A percentile compares a stretch with the other conserved stretches of the same genome.
These are phyloP conservation scores for Heliconius hortense DNA, from an alignment of 2,888 invertebrate genomes.

Conservation along the genomic window DNA sequence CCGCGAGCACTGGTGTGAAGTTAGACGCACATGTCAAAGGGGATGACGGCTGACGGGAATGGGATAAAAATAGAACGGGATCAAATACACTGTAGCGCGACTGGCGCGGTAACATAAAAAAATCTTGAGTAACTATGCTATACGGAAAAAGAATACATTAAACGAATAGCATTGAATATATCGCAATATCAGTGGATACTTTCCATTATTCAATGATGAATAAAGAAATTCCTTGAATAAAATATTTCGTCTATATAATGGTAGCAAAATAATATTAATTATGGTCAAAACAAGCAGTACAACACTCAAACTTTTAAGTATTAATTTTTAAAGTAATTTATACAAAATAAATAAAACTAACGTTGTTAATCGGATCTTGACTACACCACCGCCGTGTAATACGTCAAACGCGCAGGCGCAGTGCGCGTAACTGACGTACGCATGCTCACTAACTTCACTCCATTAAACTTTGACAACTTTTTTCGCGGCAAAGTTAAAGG, in stretches of 20 bases:
- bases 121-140: slow-evolving; percentile 7
- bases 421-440: slow-evolving; percentile 78
- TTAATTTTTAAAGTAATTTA: slow-evolving; percentile 44
- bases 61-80: slow-evolving; percentile 72
- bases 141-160: slow-evolving; percentile 17
- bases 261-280: slow-evolving; percentile 43
- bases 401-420: slow-evolving; percentile 81
- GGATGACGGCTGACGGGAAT: slow-evolving; percentile 66
- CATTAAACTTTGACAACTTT: slow-evolving; percentile 48
- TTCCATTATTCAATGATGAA: slow-evolving; percentile 48
- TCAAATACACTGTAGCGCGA: slow-evolving; percentile 70
- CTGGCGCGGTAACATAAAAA: slow-evolving; percentile 45
- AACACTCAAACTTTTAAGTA: slow-evolving; percentile 44
- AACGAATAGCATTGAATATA: slow-evolving; percentile 10
- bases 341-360: slow-evolving; percentile 67
- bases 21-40: slow-evolving; percentile 60
- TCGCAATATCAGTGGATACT: slow-evolving; percentile 45
- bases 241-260: slow-evolving; percentile 24
- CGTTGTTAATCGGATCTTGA: slow-evolving; percentile 82
- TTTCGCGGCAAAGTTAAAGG: slow-evolving; percentile 43
- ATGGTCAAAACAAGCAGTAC: slow-evolving; percentile 62
- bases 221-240: slow-evolving; percentile 26
- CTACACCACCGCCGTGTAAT: slow-evolving; percentile 79
- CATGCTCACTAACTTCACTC: slow-evolving; percentile 74
- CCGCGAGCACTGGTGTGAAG: slow-evolving; percentile 60